Evolutionary conservation across 2,113 vertebrate species (phyloP), one percentile per base, ranked within the genome.

Genomic region (Dicerorhinus sumatrensis): DNA sequence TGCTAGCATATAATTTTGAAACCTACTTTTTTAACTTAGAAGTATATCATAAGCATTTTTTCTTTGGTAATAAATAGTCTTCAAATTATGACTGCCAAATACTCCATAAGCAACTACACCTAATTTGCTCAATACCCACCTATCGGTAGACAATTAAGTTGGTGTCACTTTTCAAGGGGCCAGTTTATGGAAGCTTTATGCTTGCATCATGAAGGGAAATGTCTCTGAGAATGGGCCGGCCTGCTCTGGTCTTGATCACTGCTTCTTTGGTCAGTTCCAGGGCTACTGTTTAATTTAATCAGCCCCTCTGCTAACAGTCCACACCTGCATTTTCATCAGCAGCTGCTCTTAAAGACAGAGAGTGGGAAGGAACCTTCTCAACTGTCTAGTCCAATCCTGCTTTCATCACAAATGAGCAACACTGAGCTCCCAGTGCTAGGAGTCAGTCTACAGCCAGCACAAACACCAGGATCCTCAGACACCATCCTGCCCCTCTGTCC

Each of bases 21-120:
- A 89, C 25, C 13, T 67, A 51, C 31, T 60, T 81, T 84, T 97
- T 83, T 48, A 77, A 92, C 48, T 94, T 56, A 63, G 86, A 3
- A 17, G 2, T 48, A 54, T 36, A 54, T 42, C 33, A 12, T 83
- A 91, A 97, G 8, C 3, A 63, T 42, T 36, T 83, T 56, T 31
- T 48, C n/a, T 54, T 54, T 76, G 29, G 58, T 82, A 72, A 73
- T 81, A 65, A 89, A 65, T 1, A n/a, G 12, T 95, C 51, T 96
- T 80, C 77, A 85, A 48, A 77, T 86, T 86, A 60, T 42, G 25
- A 95, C 46, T 73, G 36, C 13, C 72, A 67, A 84, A 62, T 65
- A 85, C 6, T 95, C 58, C 23, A 10, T n/a, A 87, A 93, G 25
- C 36, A 13, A 86, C 42, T 73, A n/a, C 0, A 72, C 46, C 65